phyloP scores from a whole-genome alignment of 2,797 vertebrate genomes.

The Perodicticus potto region DNA sequence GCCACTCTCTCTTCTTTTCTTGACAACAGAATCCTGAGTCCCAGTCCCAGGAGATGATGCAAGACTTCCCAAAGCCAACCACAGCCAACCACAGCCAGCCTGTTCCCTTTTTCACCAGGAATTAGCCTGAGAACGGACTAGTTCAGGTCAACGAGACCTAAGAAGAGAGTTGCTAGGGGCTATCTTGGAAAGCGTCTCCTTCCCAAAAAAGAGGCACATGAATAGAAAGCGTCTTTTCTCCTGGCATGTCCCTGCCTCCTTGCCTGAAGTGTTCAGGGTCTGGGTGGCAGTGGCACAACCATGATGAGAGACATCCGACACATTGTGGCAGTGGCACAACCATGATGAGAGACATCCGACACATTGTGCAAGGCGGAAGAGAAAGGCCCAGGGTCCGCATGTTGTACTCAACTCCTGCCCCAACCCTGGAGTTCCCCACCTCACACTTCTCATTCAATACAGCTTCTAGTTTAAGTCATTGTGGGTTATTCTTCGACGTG shows the following conservation, averaged over 20 bases:
- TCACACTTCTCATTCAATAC: background rate
- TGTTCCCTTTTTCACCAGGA: conserved; percentile 8
- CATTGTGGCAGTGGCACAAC: no score
- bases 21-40: conserved; percentile 53
- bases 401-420: background rate
- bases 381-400: background rate
- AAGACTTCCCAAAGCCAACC: background rate
- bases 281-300: background rate
- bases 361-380: no score
- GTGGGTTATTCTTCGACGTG: background rate
- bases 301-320: background rate
- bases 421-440: background rate
- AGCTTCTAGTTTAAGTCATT: conserved; percentile 2
- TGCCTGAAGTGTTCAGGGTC: background rate
- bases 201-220: background rate
- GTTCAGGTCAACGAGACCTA: background rate
- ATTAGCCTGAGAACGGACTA: background rate
- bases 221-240: conserved; percentile 13
- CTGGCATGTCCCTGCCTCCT: background rate
- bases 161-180: background rate
- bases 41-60: conserved; percentile 19
- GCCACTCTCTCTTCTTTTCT: conserved; percentile 8
- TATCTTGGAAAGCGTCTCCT: conserved; percentile 31
- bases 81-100: background rate
- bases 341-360: no score